A percentile compares a stretch with the other conserved stretches of the same genome.
Conservation (phyloP, 92 coral and sea anemone species). For the Umimayanthus chanpuru region DNA sequence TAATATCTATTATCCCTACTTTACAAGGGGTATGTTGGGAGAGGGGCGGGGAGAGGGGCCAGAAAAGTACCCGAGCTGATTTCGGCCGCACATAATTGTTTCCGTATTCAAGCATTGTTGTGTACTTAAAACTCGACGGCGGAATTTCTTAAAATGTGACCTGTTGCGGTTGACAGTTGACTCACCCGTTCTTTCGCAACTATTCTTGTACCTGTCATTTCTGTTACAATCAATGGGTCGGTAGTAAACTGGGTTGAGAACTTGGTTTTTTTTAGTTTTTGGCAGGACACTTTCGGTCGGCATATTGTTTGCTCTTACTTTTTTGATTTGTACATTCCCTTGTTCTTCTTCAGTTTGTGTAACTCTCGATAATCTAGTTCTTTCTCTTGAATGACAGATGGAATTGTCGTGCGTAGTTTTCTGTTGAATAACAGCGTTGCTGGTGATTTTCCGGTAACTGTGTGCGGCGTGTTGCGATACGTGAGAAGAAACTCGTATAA, state of each 20-base stretch:
- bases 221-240: not conserved
- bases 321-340: not conserved
- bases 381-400: constrained; percentile 1
- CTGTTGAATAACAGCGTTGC: constrained; percentile 40
- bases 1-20: too few species aligned
- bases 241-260: not conserved
- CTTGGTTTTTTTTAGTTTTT: constrained; percentile 16
- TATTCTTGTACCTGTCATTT: not conserved
- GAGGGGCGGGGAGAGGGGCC: too few species aligned
- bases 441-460: constrained; percentile 34
- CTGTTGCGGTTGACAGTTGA: constrained; percentile 9
- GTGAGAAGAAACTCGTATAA: constrained; percentile 36
- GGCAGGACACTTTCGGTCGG: constrained; percentile 16
- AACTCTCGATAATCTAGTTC: constrained; percentile 9
- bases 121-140: too few species aligned
- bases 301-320: constrained; percentile 16
- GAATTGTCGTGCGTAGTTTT: constrained; percentile 20
- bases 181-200: not conserved
- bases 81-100: too few species aligned
- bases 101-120: too few species aligned
- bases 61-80: too few species aligned
- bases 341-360: not conserved
- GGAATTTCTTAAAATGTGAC: constrained; percentile 22
- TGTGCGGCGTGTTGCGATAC: constrained; percentile 48
- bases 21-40: too few species aligned